Conservation (phyloP, 2,113 vertebrate genomes). For the Aythya baeri region DNA sequence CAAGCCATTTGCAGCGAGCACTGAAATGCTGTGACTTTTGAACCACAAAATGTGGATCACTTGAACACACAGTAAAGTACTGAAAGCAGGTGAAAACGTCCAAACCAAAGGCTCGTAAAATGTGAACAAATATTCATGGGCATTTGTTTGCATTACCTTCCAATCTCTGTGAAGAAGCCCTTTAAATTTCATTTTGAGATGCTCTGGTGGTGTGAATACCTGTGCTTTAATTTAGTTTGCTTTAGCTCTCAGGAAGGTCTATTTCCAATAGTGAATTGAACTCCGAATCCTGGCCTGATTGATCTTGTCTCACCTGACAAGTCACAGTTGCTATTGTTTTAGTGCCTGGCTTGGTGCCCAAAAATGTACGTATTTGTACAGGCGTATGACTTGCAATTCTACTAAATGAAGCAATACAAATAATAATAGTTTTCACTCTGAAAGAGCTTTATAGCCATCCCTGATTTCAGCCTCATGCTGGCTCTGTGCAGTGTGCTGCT, state of each 20-base stretch:
- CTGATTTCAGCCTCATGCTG: conserved; percentile 24
- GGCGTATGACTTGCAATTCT: background rate
- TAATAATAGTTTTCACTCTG: conserved; percentile 29
- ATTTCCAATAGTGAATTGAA: conserved; percentile 48
- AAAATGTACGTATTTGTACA: background rate
- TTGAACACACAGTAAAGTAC: background rate
- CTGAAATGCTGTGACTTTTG: conserved; percentile 12
- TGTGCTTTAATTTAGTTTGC: conserved; percentile 57
- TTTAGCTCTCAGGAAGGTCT: conserved; percentile 44
- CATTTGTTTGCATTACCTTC: conserved; percentile 49
- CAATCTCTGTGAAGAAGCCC: conserved; percentile 1
- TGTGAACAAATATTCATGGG: conserved; percentile 56
- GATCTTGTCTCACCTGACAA: conserved; percentile 59
- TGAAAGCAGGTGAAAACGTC: conserved; percentile 6
- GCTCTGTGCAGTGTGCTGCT: background rate
- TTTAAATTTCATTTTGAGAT: conserved; percentile 63
- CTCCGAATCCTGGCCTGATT: conserved; percentile 35
- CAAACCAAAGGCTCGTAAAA: conserved; percentile 50
- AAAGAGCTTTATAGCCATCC: conserved; percentile 2
- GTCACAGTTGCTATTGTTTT: conserved; percentile 27
- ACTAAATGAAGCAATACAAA: conserved; percentile 51
- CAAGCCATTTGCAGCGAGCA: background rate
- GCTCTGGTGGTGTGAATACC: conserved; percentile 28
- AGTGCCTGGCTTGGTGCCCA: background rate
- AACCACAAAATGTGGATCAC: conserved; percentile 21